These are phyloP conservation scores for Anisognathus igniventris DNA, from an alignment of 2,797 vertebrate species.

Conservation along the genomic window DNA sequence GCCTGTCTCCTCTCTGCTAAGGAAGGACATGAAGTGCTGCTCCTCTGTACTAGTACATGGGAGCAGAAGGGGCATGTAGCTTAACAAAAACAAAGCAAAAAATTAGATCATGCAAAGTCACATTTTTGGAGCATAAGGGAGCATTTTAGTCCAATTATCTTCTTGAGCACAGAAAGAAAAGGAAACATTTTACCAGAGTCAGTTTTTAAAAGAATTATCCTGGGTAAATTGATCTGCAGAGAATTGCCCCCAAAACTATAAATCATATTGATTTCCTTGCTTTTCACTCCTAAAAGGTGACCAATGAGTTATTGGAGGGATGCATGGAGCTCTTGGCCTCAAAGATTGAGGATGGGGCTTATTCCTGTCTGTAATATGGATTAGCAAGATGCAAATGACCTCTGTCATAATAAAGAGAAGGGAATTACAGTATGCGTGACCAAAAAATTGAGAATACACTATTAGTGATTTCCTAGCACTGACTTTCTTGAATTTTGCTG, in stretches of 20 bases:
- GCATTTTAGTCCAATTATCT: slow-evolving; percentile 50
- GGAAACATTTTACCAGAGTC: slow-evolving; percentile 37
- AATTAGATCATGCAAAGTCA: neutral
- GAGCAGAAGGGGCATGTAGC: neutral
- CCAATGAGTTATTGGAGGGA: neutral
- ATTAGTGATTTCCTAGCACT: neutral
- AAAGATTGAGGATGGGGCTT: neutral
- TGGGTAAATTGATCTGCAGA: slow-evolving; percentile 43
- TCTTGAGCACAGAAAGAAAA: slow-evolving; percentile 39
- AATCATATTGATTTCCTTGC: slow-evolving; percentile 30
- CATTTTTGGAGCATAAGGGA: slow-evolving; percentile 48
- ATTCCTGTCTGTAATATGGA: neutral
- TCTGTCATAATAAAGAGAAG: neutral
- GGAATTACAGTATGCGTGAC: neutral
- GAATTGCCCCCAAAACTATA: slow-evolving; percentile 23
- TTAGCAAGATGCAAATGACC: neutral
- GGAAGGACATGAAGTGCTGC: neutral
- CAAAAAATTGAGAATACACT: neutral
- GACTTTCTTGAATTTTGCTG: neutral
- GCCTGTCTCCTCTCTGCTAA: neutral
- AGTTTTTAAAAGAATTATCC: slow-evolving; percentile 43
- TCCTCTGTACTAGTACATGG: neutral
- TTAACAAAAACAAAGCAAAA: slow-evolving; percentile 5
- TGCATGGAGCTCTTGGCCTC: neutral
- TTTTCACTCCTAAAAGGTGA: neutral